A percentile compares a stretch with the other conserved stretches of the same genome.
These are phyloP conservation scores for Ceratitis capitata DNA, from an alignment of 1,140 invertebrate genomes.

Conservation along the genomic window DNA sequence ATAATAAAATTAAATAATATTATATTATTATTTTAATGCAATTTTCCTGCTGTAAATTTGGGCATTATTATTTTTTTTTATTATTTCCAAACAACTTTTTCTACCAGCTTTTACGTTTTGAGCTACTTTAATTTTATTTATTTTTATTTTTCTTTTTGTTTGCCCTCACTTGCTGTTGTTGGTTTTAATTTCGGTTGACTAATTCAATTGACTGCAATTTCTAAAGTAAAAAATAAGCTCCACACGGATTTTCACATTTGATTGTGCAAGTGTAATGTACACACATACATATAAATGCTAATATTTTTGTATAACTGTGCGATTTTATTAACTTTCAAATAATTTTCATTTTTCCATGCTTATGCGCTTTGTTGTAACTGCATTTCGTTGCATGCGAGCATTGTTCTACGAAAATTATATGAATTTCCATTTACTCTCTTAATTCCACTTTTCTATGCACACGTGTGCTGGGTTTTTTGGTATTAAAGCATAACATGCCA, in stretches of 20 bases:
- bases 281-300: no score
- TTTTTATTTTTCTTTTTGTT: neutral
- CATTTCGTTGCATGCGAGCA: neutral
- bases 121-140: neutral
- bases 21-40: neutral
- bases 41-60: neutral
- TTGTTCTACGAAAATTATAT: neutral
- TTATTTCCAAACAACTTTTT: neutral
- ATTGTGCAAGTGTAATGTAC: neutral
- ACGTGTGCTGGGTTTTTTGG: neutral
- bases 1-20: no score
- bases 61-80: neutral
- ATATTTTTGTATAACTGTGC: neutral
- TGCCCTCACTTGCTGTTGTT: neutral
- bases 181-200: neutral
- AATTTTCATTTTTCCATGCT: no score
- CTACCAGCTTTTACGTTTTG: neutral
- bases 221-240: no score
- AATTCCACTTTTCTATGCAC: neutral
- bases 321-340: no score
- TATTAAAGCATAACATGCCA: neutral
- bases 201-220: neutral
- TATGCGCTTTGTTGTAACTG: neutral
- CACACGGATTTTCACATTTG: no score
- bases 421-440: neutral